Base-by-base conservation (phyloP, 2,888 invertebrate species). In the Agrochola lychnidis region DNA sequence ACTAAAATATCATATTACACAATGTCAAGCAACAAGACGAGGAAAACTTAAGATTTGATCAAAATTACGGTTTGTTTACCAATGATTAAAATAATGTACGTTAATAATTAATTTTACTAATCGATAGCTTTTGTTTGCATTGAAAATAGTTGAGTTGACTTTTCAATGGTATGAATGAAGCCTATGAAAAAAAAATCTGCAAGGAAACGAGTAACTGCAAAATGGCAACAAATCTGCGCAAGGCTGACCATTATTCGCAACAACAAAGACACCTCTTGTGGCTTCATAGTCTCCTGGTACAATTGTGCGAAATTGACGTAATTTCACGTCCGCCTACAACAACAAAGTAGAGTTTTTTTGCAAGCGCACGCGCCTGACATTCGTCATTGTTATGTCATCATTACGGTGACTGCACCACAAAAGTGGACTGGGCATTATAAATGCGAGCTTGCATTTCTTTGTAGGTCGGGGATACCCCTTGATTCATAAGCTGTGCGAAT, bases 221-320 rank as follows among this genome's bases (percentile, higher is more conserved):
- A 73, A 30, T 59, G 42, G 30, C 59, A 73, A 73, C 12, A 74
- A 76, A 64, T 68, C 59, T 73, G 70, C 69, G 10, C 80, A 76
- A 85, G 19, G 57, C 19, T 90, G 74, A 73, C 81, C 84, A 67
- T 84, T 81, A 88, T 91, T 92, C 88, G 90, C 89, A 89, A 91
- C 70, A 92, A 93, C 89, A 94, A 87, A 91, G 89, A 89, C 84
- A 92, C 86, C 90, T 93, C 92, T 89, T 90, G 61, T 69, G 81
- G 78, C 42, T 57, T 86, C 75, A 92, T 96, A 89, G 83, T 90
- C 87, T 91, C 96, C 95, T 96, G 89, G 95, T 96, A 96, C 92
- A 94, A 94, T 95, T 96, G 96, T 96, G 96, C 96, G 96, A 96
- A 96, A 93, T 94, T 94, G 94, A 94, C 95, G 95, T 95, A 96